Evolutionary conservation across 2,797 vertebrate genomes (phyloP), one percentile per base, ranked within the genome.

Genomic region (Poeciliopsis paucimaculata): DNA sequence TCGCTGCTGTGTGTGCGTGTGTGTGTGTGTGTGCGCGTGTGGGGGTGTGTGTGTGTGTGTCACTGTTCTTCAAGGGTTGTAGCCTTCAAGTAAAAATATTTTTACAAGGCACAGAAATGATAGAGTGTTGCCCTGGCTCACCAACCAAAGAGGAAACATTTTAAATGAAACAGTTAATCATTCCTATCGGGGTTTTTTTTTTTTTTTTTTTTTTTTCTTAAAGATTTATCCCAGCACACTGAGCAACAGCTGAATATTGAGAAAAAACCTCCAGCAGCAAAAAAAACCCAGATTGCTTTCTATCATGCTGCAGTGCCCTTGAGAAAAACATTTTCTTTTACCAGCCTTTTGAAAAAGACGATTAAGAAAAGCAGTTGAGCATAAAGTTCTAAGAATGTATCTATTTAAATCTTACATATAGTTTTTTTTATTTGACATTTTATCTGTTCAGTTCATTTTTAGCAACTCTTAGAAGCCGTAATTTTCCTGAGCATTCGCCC

Each of bases 151-250:
- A 72, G 53, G 46, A 77, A 78, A 74, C 79, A 80, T 72, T 80
- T 60, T 78, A 73, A 90, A 89, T 79, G 70, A 83, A 71, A 81
- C 31, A 47, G 43, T 62, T 81, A 77, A 84, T 89, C 49, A 78
- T 78, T 39, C 45, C 31, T 34, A 8, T 47, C 51, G 43, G 73
- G 49, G 62, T 71, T 81, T 46, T 51, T 39, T 73, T n/a, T n/a
- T n/a, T n/a, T n/a, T n/a, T n/a, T 77, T 3, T 45, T 11, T 43
- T 45, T 45, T 45, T 75, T 53, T 36, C 7, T 72, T n/a, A 36
- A 75, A 78, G 57, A 83, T 62, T 82, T n/a, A 77, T 75, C 36
- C 34, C 31, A n/a, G 13, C 51, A 31, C 73, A 81, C 53, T 49
- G n/a, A 83, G 47, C 68, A 73, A 76, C 39, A 70, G 28, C 18